Percentiles rank a stretch among this genome's conserved stretches.
Evolutionary conservation across 2,888 invertebrate species (phyloP).

Genomic region (Acrobasis repandana): DNA sequence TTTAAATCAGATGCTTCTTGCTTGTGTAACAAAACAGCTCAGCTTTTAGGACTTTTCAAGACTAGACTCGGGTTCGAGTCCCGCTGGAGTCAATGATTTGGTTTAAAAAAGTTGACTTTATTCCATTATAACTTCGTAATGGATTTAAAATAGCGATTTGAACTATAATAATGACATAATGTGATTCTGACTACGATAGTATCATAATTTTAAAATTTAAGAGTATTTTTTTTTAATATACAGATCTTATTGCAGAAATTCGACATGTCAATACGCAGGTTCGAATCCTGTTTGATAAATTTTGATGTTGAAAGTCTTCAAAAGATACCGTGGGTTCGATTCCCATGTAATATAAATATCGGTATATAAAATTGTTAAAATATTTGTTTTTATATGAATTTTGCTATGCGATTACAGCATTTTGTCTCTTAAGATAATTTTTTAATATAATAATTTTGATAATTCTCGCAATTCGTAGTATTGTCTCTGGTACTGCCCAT

Average conservation of each 20-base stretch:
- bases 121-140: too few relatives aligned
- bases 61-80: too few relatives aligned
- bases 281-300: neutral
- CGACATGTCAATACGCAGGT: neutral
- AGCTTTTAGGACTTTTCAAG: neutral
- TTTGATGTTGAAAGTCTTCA: neutral
- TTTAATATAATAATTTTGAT: neutral
- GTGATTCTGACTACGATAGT: too few relatives aligned
- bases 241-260: too few relatives aligned
- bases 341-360: neutral
- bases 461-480: neutral
- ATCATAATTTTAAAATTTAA: too few relatives aligned
- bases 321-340: neutral
- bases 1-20: neutral
- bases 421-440: neutral
- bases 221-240: too few relatives aligned
- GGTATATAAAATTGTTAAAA: neutral
- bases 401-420: neutral
- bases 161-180: too few relatives aligned
- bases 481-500: constrained; percentile 26
- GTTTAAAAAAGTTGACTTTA: too few relatives aligned
- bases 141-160: too few relatives aligned
- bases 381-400: neutral
- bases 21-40: neutral
- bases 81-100: too few relatives aligned